Base-by-base conservation (phyloP, 2,888 invertebrate genomes). In the Micoletzkya japonica region DNA sequence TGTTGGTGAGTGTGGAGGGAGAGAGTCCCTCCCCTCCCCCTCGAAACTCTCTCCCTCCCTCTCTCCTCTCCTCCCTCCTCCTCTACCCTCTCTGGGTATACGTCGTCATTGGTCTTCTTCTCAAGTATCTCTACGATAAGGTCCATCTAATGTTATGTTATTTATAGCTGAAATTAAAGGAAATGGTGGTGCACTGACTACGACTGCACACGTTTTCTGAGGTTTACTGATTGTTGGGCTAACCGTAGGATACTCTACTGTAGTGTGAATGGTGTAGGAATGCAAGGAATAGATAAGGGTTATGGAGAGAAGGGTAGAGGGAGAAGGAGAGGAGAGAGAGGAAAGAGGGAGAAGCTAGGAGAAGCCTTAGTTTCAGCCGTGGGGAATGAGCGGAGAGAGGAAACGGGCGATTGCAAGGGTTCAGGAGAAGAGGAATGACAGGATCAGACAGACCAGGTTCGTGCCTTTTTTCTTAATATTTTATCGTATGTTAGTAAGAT, bases 311-410 rank as follows among this genome's bases (percentile, higher is more conserved):
- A n/a, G n/a, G n/a, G n/a, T n/a, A n/a, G n/a, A n/a, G n/a, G n/a
- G n/a, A n/a, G n/a, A n/a, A n/a, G n/a, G n/a, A n/a, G n/a, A n/a
- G n/a, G n/a, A n/a, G n/a, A n/a, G n/a, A n/a, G n/a, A n/a, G n/a
- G n/a, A n/a, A n/a, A n/a, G n/a, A n/a, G n/a, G n/a, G n/a, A n/a
- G n/a, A n/a, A n/a, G n/a, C n/a, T n/a, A n/a, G n/a, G n/a, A n/a
- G n/a, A n/a, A n/a, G n/a, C n/a, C n/a, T n/a, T n/a, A n/a, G n/a
- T 57, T 67, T 70, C 66, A 76, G 76, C 75, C 75, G 49, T 76
- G 76, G 76, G 75, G 76, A 44, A 28, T 70, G 20, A 49, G 28
- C 14, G 24, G 61, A 44, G 63, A 60, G 54, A 57, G 75, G 30
- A 59, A 57, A 50, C 68, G 60, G n/a, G 77, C 77, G 14, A 69